Percentiles rank a stretch among this genome's conserved stretches.
These are phyloP conservation scores for Paramacrobiotus metropolitanus DNA, from an alignment of 1,140 invertebrate genomes.

Conservation along the genomic window DNA sequence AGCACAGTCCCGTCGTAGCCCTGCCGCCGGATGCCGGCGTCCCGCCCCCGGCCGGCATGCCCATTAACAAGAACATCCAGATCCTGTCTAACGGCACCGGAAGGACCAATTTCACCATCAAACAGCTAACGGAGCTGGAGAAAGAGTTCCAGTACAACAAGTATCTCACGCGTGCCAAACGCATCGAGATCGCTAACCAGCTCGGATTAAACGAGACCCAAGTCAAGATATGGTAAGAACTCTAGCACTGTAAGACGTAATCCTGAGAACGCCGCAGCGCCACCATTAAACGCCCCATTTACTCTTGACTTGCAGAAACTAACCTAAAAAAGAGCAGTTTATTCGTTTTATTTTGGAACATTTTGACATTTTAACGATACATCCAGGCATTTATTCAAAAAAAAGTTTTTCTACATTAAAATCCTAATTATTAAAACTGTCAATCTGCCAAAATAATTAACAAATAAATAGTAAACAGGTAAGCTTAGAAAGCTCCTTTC, in stretches of 20 bases:
- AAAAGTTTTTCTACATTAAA: too few species aligned
- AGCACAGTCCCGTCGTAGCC: not conserved
- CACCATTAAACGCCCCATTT: too few species aligned
- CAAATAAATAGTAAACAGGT: too few species aligned
- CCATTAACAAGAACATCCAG: not conserved
- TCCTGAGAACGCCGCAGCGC: too few species aligned
- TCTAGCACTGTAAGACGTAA: too few species aligned
- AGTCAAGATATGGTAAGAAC: conserved; percentile 19
- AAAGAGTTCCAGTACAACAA: conserved; percentile 99
- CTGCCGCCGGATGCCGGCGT: not conserved
- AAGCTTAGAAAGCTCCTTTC: too few species aligned
- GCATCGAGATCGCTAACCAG: conserved; percentile 89
- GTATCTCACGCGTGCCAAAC: conserved; percentile 76
- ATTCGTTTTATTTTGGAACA: not conserved
- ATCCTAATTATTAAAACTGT: too few species aligned
- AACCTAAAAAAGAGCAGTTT: not conserved
- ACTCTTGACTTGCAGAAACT: too few species aligned
- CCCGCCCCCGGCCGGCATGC: conserved; percentile 8
- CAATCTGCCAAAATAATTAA: too few species aligned
- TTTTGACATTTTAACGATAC: not conserved
- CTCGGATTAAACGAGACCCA: conserved; percentile 91
- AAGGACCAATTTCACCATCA: conserved; percentile 93
- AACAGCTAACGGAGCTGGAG: conserved; percentile 91
- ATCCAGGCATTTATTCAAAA: too few species aligned
- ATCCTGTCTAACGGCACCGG: conserved; percentile 30